phyloP scores from a whole-genome alignment of 2,797 vertebrate genomes.

The Brachymystax lenok region DNA sequence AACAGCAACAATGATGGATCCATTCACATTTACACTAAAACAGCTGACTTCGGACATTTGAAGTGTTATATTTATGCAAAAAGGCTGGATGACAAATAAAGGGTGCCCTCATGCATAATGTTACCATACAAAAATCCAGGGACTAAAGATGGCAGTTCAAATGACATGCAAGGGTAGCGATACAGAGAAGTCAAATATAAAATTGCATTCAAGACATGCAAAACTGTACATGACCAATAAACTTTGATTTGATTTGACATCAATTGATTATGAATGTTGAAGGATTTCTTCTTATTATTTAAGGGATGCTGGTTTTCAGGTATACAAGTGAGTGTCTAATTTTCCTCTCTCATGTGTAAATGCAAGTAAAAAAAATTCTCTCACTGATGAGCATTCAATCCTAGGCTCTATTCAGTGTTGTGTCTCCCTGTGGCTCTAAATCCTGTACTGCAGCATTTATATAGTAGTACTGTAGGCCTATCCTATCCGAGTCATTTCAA shows the following conservation, averaged over 20 bases:
- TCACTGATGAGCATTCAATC: background rate
- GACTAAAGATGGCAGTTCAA: background rate
- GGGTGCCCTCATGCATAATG: background rate
- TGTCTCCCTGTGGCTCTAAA: background rate
- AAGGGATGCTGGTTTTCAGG: too few relatives aligned
- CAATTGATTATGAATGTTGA: too few relatives aligned
- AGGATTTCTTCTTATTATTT: too few relatives aligned
- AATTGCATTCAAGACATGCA: background rate
- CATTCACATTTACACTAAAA: slow-evolving; percentile 26
- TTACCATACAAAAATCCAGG: background rate
- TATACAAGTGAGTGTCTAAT: too few relatives aligned
- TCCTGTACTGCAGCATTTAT: background rate
- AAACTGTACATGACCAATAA: too few relatives aligned
- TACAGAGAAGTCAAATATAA: too few relatives aligned
- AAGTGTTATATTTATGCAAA: slow-evolving; percentile 8
- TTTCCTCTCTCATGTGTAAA: too few relatives aligned
- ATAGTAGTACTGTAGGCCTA: too few relatives aligned
- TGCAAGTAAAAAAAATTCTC: too few relatives aligned
- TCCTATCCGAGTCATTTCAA: too few relatives aligned
- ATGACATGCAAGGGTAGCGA: too few relatives aligned
- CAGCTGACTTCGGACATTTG: slow-evolving; percentile 8
- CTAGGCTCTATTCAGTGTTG: background rate
- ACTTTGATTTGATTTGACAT: too few relatives aligned
- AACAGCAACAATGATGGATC: background rate
- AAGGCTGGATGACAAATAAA: slow-evolving; percentile 5